Conservation (phyloP, 2,113 vertebrate genomes). For the Trichomycterus rosablanca region DNA sequence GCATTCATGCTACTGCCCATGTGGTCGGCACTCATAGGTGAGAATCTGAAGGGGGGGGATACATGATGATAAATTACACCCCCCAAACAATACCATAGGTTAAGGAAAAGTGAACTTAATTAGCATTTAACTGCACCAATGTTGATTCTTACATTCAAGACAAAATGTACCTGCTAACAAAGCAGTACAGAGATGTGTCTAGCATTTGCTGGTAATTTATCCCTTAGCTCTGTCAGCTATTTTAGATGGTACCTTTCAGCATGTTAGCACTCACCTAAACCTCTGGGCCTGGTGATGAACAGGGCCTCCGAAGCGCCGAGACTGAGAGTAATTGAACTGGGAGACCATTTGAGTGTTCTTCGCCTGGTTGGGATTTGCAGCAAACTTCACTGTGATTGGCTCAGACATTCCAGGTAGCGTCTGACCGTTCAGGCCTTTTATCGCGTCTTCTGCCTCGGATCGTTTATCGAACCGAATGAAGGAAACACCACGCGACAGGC, state of each 20-base stretch:
- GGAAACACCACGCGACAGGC: constrained; percentile 91
- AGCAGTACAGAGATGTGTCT: no score
- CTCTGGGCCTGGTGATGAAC: constrained; percentile 95
- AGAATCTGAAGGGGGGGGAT: constrained; percentile 89
- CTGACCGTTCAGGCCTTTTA: constrained; percentile 92
- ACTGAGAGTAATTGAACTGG: constrained; percentile 88
- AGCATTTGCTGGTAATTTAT: no score
- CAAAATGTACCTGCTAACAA: no score
- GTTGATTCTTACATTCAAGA: no score
- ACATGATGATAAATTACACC: no score
- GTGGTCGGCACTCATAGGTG: constrained; percentile 95
- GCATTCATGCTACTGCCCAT: constrained; percentile 83
- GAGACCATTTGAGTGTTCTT: constrained; percentile 87
- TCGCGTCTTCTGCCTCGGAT: constrained; percentile 92
- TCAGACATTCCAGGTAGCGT: constrained; percentile 87
- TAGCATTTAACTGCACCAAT: no score
- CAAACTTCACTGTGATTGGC: constrained; percentile 97
- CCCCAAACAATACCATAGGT: no score
- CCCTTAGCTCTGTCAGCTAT: no score
- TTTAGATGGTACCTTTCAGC: no score
- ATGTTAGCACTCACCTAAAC: constrained; percentile 95
- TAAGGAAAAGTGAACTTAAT: no score
- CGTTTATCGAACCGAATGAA: constrained; percentile 97
- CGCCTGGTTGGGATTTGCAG: constrained; percentile 94
- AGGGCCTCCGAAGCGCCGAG: constrained; percentile 87